Conservation (phyloP, 2,113 vertebrate genomes). For the Benitochromis conjunctus region DNA sequence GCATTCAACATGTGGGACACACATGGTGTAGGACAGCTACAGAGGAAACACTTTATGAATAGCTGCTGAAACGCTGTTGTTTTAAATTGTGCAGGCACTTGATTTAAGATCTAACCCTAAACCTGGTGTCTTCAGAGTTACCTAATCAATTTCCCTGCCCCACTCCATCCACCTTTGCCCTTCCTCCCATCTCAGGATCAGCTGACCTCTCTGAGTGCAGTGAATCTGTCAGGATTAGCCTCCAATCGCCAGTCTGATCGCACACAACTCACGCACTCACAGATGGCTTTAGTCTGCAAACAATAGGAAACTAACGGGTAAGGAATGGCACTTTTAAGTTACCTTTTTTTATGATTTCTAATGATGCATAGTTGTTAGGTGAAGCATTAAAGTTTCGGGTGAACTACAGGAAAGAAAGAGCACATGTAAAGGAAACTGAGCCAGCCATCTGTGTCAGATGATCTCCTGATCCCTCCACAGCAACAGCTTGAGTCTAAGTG, state of each 20-base stretch:
- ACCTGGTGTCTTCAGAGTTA: background rate
- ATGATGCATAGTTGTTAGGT: background rate
- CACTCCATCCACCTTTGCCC: background rate
- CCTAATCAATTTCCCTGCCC: background rate
- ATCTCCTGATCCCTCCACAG: conserved; percentile 59
- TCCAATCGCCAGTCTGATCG: background rate
- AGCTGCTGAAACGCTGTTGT: background rate
- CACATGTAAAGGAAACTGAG: background rate
- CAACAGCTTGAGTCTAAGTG: conserved; percentile 11
- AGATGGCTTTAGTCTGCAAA: background rate
- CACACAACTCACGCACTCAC: background rate
- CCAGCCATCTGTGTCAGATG: conserved; percentile 31
- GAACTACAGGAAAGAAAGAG: background rate
- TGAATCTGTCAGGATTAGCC: conserved; percentile 59
- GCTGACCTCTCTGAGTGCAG: conserved; percentile 43
- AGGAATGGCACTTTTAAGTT: background rate
- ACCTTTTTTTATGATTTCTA: background rate
- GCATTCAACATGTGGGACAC: background rate
- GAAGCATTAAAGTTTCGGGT: background rate
- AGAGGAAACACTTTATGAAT: background rate
- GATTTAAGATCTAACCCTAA: background rate
- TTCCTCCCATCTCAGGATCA: conserved; percentile 23
- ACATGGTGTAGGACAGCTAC: background rate
- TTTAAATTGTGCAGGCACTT: background rate
- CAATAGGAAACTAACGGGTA: conserved; percentile 29